Percentiles rank a stretch among this genome's conserved stretches.
Conservation (phyloP, 2,113 vertebrate genomes). For the Hemiscyllium ocellatum region DNA sequence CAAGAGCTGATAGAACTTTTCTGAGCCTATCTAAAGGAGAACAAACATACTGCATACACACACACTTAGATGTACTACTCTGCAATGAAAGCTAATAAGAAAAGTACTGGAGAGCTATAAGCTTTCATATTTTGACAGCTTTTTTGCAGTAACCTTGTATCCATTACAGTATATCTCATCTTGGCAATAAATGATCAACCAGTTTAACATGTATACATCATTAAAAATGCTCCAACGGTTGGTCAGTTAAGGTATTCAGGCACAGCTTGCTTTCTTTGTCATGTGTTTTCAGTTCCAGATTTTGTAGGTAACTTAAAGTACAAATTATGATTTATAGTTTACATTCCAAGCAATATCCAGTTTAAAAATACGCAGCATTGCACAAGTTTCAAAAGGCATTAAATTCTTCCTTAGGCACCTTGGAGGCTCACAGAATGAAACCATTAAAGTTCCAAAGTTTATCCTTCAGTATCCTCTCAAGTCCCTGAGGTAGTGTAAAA, state of each 20-base stretch:
- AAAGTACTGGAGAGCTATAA: neutral
- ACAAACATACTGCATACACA: neutral
- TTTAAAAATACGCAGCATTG: neutral
- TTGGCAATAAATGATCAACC: neutral
- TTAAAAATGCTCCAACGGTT: neutral
- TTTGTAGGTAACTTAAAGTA: neutral
- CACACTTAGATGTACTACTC: no score
- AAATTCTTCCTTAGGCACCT: constrained; percentile 10
- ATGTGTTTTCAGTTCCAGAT: neutral
- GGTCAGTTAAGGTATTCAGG: neutral
- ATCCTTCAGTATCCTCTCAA: constrained; percentile 30
- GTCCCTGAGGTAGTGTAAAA: constrained; percentile 16
- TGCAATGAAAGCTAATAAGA: neutral
- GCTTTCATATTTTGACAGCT: neutral
- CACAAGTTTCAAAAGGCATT: constrained; percentile 8
- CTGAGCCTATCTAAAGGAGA: neutral
- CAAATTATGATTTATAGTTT: constrained; percentile 27
- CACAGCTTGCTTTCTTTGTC: neutral
- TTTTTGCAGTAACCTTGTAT: neutral
- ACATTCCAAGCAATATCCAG: neutral
- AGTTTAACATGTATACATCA: neutral
- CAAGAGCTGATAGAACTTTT: neutral
- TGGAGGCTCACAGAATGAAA: constrained; percentile 31
- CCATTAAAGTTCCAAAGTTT: constrained; percentile 35
- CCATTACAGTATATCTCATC: neutral